Base-by-base conservation (phyloP, 2,888 invertebrate species). In the Drosophila merina region DNA sequence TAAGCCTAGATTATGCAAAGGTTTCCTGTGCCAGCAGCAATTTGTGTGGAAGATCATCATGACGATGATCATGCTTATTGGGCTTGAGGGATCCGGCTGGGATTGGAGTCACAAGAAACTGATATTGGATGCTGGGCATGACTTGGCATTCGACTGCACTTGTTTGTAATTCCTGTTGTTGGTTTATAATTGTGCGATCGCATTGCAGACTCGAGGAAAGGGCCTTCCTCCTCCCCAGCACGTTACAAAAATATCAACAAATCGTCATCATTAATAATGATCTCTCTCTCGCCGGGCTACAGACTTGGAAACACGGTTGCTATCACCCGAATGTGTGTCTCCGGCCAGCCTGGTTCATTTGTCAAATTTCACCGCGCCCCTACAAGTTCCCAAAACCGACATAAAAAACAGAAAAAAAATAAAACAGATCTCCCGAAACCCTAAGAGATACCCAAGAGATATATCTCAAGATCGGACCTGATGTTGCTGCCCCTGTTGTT, bases 211-310 rank as follows among this genome's bases (percentile, higher is more conserved):
- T 57, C 3, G 14, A 25, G 42, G 8, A 40, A 45, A 57, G 38
- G 67, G 63, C 48, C 51, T 66, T 63, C 20, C 20, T 28, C 28
- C 28, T 87, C 82, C 87, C 84, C 77, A 84, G 86, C 86, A 89
- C 85, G 88, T 90, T 89, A 89, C 85, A 85, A 88, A 90, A 90
- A 90, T 89, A 90, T 90, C 91, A 90, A 90, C 90, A 90, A 90
- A 90, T 90, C 91, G 90, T 89, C 90, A 90, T 90, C 90, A 90
- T 90, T 90, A 90, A 90, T 90, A 90, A 90, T 88, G 88, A 90
- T 90, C 90, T 89, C 86, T 86, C 87, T 86, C 36, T 36, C 6
- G 28, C 82, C 72, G 67, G 73, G 78, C 84, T 42, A 72, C 55
- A 66, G 57, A 54, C 62, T 58, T 52, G 59, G 36, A 66, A 68